A percentile compares a stretch with the other conserved stretches of the same genome.
Conservation (phyloP, 2,888 invertebrate genomes). For the Clepsis dumicolana region DNA sequence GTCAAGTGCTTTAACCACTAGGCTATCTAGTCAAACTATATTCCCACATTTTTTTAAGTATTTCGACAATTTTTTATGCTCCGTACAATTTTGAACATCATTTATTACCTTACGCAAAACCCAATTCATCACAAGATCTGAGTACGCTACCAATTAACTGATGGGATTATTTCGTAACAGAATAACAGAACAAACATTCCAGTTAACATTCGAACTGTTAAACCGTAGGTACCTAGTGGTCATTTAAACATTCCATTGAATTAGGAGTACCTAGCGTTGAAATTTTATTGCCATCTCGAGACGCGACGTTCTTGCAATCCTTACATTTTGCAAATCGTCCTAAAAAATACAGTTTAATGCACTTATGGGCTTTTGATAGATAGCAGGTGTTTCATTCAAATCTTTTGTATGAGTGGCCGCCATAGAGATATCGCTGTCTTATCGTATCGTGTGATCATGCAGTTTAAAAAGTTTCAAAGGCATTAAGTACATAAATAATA, state of each 20-base stretch:
- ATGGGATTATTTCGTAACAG: conserved; percentile 55
- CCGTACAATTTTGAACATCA: conserved; percentile 18
- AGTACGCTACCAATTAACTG: conserved; percentile 58
- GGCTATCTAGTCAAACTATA: no score
- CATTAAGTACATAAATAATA: background rate
- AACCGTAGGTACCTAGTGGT: conserved; percentile 13
- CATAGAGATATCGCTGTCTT: no score
- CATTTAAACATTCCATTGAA: conserved; percentile 6
- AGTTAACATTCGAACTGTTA: conserved; percentile 60
- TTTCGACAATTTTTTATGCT: no score
- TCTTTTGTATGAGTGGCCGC: background rate
- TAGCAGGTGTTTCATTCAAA: background rate
- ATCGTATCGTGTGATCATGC: no score
- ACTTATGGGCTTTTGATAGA: background rate
- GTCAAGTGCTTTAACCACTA: no score
- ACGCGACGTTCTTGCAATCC: conserved; percentile 2
- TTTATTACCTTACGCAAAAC: conserved; percentile 49
- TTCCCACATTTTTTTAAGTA: no score
- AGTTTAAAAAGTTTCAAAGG: no score
- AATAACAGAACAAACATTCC: conserved; percentile 58
- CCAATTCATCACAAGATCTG: conserved; percentile 54
- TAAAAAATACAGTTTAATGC: background rate
- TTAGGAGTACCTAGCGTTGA: background rate
- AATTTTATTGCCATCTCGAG: conserved; percentile 9
- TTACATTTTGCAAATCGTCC: background rate